Percentiles rank a stretch among this genome's conserved stretches.
phyloP scores from a whole-genome alignment of 1,140 invertebrate species.

The Drosophila eugracilis region DNA sequence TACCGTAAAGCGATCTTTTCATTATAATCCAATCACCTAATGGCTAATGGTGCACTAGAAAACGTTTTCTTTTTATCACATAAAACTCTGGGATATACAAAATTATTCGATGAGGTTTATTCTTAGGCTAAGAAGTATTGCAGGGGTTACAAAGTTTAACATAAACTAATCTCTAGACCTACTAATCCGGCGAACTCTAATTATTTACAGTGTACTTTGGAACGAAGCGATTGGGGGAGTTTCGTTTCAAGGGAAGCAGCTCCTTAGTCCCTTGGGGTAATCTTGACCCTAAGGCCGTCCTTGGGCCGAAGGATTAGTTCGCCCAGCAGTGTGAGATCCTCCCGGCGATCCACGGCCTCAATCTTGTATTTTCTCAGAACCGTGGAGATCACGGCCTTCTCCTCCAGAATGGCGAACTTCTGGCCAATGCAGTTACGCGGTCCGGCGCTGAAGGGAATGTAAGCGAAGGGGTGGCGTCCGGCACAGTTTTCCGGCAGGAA shows the following conservation, averaged over 20 bases:
- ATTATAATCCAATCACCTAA: no score
- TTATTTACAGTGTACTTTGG: conserved; percentile 78
- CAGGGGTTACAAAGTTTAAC: conserved; percentile 54
- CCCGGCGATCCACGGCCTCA: conserved; percentile 86
- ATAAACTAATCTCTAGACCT: conserved; percentile 48
- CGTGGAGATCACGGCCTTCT: conserved; percentile 89
- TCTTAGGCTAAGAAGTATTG: conserved; percentile 33
- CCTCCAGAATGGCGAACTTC: conserved; percentile 91
- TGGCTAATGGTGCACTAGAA: no score
- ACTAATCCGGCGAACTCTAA: conserved; percentile 34
- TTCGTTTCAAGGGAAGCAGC: background rate
- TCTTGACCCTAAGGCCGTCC: conserved; percentile 86
- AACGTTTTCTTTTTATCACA: no score
- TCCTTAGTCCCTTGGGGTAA: conserved; percentile 75
- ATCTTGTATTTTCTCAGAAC: conserved; percentile 89
- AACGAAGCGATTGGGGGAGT: conserved; percentile 27
- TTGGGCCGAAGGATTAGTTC: conserved; percentile 87
- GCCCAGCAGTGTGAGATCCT: conserved; percentile 86
- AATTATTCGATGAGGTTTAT: conserved; percentile 46
- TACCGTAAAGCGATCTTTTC: no score
- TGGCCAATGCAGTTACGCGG: conserved; percentile 90
- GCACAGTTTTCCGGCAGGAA: conserved; percentile 88
- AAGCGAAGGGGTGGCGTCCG: conserved; percentile 88
- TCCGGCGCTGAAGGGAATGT: conserved; percentile 91
- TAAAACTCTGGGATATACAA: background rate